Base-by-base conservation (phyloP, 2,113 vertebrate genomes). In the Acrocephalus arundinaceus region DNA sequence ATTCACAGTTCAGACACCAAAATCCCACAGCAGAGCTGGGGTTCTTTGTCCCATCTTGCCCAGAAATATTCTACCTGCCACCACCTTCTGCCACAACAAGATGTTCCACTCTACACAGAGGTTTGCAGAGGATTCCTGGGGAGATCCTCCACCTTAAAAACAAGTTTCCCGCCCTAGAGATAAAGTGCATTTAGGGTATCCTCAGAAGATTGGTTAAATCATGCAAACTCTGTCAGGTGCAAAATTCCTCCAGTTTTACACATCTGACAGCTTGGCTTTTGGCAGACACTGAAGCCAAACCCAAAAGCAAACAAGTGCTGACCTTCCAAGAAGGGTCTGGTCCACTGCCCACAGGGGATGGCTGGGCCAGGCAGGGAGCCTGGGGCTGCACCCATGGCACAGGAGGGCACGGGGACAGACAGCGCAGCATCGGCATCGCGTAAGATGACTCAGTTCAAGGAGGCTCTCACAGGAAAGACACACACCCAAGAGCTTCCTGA, bases 401-500 rank as follows among this genome's bases (percentile, higher is more conserved):
- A 0, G 77, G 41, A 59, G 73, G 58, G 68, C 57, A 18, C 2
- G 0, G 0, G 43, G 5, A 22, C 2, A 0, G 72, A 25, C 77
- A 48, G 87, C 66, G 12, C 33, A 0, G 59, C 83, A 80, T 20
- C 4, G 0, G 57, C 68, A 71, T 4, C 1, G 0, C 0, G 1
- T 65, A 48, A 48, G 45, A 81, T 94, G 91, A 97, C 76, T 97
- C 95, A 97, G 89, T 67, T 51, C 1, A 0, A 85, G 92, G 95
- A 96, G 94, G 57, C 66, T 95, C 73, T 61, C 2, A 16, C 91
- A 97, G 96, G 96, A 97, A 97, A 57, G 84, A 94, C 91, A 96
- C 93, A 96, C 94, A 1, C 96, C 94, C 95, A 94, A 14, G 73
- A 94, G 95, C 89, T 97, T 97, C 96, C 95, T 95, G 93, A 79